Base-by-base conservation (phyloP, 2,888 invertebrate species). In the Phortica okadai region DNA sequence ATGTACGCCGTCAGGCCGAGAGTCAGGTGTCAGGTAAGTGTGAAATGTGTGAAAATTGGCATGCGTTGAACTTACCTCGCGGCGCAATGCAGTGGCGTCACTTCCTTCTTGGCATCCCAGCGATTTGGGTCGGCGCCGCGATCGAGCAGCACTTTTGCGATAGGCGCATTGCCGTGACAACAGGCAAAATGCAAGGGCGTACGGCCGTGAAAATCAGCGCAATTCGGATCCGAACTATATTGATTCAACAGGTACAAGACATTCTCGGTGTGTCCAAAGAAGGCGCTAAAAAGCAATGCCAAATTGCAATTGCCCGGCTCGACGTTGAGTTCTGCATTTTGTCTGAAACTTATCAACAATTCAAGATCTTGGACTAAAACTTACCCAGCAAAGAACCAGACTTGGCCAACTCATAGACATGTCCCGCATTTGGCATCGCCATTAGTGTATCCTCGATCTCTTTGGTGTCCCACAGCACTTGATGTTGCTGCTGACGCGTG, bases 131-230 rank as follows among this genome's bases (percentile, higher is more conserved):
- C 93, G 0, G 95, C 95, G 21, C 94, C 94, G 74, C 93, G 90
- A 74, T 94, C 93, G 54, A 98, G 90, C 67, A 98, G 92, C 58
- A 95, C 92, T 85, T 93, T 94, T 2, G 95, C 93, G 79, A 96
- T 95, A 79, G 94, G 94, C 59, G 94, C 93, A 80, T 95, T 95
- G 25, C 96, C 96, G 14, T 94, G 93, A 90, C 95, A 94, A 77
- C 96, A 95, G 72, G 97, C 96, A 81, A 97, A 93, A 91, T 97
- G 97, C 25, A 98, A 89, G 0, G 95, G 93, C 0, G 95, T 94
- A 81, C 95, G 94, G 83, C 96, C 96, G 76, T 93, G 93, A 42
- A 92, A 92, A 88, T 97, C 97, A 50, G 92, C 90, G 10, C 92
- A 92, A 82, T 95, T 94, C 16, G 95, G 93, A 85, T 94, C 93